A percentile compares a stretch with the other conserved stretches of the same genome.
Conservation (phyloP, 1,140 invertebrate genomes). For the Teleogryllus occipitalis region DNA sequence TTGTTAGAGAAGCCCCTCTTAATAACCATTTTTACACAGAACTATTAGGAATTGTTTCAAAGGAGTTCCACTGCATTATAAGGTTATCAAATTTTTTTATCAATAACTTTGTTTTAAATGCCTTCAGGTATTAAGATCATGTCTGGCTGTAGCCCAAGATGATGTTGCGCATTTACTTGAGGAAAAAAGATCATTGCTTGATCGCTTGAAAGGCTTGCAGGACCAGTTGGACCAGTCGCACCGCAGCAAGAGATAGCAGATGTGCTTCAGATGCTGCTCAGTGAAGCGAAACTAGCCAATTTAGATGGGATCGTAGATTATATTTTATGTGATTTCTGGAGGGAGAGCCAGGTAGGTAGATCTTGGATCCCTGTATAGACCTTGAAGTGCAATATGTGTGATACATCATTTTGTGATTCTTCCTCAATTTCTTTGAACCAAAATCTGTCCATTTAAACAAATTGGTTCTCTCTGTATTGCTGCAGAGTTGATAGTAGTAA, state of each 20-base stretch:
- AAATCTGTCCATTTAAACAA: neutral
- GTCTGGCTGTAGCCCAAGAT: constrained; percentile 57
- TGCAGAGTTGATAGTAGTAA: neutral
- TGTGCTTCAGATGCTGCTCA: constrained; percentile 51
- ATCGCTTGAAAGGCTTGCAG: constrained; percentile 55
- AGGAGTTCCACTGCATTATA: no score
- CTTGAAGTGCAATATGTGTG: neutral
- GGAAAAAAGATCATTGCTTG: constrained; percentile 63
- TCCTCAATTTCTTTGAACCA: neutral
- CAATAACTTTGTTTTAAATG: no score
- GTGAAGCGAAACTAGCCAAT: constrained; percentile 22
- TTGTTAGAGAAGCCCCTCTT: no score
- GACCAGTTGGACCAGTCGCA: constrained; percentile 39
- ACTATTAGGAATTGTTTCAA: no score
- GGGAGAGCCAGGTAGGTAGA: neutral
- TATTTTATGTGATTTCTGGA: neutral
- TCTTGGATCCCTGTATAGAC: neutral
- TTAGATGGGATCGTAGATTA: neutral
- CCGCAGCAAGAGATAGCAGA: constrained; percentile 53
- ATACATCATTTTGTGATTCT: neutral
- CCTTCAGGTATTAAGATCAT: constrained; percentile 40
- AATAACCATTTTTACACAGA: no score
- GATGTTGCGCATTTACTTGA: constrained; percentile 57
- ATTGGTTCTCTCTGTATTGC: neutral
- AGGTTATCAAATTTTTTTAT: no score